Evolutionary conservation across 1,140 invertebrate species (phyloP).

Genomic region (Bombus ignitus): DNA sequence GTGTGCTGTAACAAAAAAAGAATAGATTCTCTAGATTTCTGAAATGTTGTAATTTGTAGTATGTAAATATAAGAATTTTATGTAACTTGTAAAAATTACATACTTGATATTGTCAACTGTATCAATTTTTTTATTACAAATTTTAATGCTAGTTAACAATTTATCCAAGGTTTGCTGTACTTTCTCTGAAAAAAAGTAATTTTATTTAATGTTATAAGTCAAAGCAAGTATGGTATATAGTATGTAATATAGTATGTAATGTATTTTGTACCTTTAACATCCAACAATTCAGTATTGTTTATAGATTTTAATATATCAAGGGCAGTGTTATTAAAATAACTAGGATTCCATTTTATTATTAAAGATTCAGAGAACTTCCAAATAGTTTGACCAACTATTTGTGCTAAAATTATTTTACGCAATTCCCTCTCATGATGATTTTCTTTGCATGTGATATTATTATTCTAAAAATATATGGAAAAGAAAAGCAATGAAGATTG

Average conservation of each 20-base stretch:
- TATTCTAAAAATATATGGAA: conserved; percentile 35
- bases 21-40: background rate
- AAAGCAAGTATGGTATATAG: background rate
- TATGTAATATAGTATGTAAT: too few relatives aligned
- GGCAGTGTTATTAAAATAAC: conserved; percentile 69
- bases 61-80: background rate
- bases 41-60: conserved; percentile 5
- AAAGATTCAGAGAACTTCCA: conserved; percentile 78
- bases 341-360: conserved; percentile 76
- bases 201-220: conserved; percentile 7
- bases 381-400: conserved; percentile 73
- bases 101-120: conserved; percentile 62
- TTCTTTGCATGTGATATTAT: conserved; percentile 14
- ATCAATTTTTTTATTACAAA: conserved; percentile 65
- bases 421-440: conserved; percentile 42
- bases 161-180: conserved; percentile 53
- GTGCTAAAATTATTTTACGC: conserved; percentile 67
- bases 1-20: conserved; percentile 64
- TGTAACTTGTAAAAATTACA: conserved; percentile 33
- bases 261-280: conserved; percentile 69
- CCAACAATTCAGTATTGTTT: conserved; percentile 50
- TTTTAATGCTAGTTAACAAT: conserved; percentile 49
- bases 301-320: conserved; percentile 60
- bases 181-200: conserved; percentile 52
- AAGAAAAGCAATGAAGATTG: background rate